Evolutionary conservation across 1,140 invertebrate species (phyloP), one percentile per base, ranked within the genome.

Genomic region (Formica selysi): DNA sequence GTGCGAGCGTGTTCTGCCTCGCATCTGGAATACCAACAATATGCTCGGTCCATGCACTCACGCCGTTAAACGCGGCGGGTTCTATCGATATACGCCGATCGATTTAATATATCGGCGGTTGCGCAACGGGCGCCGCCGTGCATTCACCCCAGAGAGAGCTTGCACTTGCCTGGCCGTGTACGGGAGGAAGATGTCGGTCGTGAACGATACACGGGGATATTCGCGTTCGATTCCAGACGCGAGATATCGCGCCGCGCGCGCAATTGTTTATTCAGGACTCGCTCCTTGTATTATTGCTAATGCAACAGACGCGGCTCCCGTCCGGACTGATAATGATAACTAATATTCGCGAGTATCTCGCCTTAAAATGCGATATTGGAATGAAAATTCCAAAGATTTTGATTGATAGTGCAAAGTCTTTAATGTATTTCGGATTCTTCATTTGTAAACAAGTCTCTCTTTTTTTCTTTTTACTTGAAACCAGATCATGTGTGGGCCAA

Each of bases 91-190:
- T 70, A 13, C 51, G 74, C 54, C 71, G 61, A 78, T 90, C 89
- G 89, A 88, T 88, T 86, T 87, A 79, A 88, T 76, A 57, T 73
- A 84, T 91, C 87, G 79, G 26, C n/a, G 51, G 62, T 91, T 91
- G 81, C 86, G 90, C 78, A 91, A 91, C 79, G 57, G 64, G 62
- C 76, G 73, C 80, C 57, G 65, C 59, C 86, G 86, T 87, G 65
- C 41, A 78, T 76, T 90, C 78, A 90, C 89, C 89, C 86, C 86
- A 76, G 67, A 88, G 67, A 59, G 48, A 51, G 16, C 16, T 41
- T 29, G 48, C 76, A 86, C 85, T 89, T 86, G 88, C 64, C 48
- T 32, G 26, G 11, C 29, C 32, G 48, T n/a, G 13, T 10, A 51
- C 19, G 11, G 32, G 19, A 48, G 44, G 74, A 51, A 73, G 74